These are phyloP conservation scores for Ptilonorhynchus violaceus DNA, from an alignment of 2,113 vertebrate species.

Conservation along the genomic window DNA sequence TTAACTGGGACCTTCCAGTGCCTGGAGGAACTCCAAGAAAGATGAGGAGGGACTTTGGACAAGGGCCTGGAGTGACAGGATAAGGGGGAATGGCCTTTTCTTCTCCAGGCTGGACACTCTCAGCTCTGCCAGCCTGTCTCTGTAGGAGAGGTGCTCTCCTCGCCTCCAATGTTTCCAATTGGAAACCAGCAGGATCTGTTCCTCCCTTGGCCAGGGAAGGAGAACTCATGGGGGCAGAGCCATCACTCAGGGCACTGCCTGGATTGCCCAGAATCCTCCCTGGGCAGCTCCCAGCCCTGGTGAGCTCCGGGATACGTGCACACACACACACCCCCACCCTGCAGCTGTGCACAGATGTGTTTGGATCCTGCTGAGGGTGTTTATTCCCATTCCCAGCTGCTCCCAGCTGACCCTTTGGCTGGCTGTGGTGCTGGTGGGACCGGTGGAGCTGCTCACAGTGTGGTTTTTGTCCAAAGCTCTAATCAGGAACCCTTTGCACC, in stretches of 20 bases:
- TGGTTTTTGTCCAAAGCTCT: accelerated
- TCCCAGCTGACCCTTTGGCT: neutral
- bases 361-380: neutral
- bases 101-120: neutral
- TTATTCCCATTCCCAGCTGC: neutral
- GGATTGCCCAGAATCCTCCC: neutral
- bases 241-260: neutral
- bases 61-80: neutral
- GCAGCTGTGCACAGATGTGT: neutral
- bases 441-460: accelerated
- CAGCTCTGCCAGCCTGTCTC: neutral
- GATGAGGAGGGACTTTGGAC: neutral
- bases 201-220: accelerated
- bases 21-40: neutral
- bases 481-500: neutral
- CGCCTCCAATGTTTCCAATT: accelerated
- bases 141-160: neutral
- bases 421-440: neutral
- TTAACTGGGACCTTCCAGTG: neutral
- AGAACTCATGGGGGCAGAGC: neutral
- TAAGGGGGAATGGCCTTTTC: neutral
- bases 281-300: neutral
- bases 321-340: accelerated
- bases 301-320: accelerated
- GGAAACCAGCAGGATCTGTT: neutral